Conservation (phyloP, 2,888 invertebrate species). For the Melieria omissa region DNA sequence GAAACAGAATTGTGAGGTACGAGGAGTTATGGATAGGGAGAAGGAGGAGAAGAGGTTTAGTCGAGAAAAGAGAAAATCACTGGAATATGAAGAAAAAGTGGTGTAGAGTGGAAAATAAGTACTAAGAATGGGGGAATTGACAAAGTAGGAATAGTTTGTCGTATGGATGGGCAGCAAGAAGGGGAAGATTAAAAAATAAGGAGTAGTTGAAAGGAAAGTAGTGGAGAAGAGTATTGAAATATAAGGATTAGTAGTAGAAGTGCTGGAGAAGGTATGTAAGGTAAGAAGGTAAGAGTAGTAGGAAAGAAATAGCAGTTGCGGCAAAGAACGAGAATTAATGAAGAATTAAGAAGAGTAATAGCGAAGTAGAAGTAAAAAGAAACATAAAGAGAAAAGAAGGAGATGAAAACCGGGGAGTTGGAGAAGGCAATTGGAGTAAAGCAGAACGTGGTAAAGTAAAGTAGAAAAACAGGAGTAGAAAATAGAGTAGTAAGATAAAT, state of each 20-base stretch:
- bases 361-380: background rate
- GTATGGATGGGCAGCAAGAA: background rate
- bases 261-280: background rate
- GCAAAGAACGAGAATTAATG: background rate
- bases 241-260: background rate
- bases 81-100: no score
- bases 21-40: background rate
- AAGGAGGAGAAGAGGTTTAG: background rate
- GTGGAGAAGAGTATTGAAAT: background rate
- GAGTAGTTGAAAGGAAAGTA: background rate
- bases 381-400: background rate
- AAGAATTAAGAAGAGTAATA: background rate
- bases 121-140: no score
- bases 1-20: no score
- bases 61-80: background rate
- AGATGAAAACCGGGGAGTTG: background rate
- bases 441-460: background rate
- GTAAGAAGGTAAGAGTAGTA: background rate
- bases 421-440: background rate
- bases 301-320: background rate
- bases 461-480: background rate
- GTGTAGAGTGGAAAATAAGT: no score
- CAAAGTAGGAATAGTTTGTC: no score
- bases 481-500: background rate
- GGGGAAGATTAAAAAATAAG: background rate